Conservation (phyloP, 2,888 invertebrate species). For the Muschampia plurimacula region DNA sequence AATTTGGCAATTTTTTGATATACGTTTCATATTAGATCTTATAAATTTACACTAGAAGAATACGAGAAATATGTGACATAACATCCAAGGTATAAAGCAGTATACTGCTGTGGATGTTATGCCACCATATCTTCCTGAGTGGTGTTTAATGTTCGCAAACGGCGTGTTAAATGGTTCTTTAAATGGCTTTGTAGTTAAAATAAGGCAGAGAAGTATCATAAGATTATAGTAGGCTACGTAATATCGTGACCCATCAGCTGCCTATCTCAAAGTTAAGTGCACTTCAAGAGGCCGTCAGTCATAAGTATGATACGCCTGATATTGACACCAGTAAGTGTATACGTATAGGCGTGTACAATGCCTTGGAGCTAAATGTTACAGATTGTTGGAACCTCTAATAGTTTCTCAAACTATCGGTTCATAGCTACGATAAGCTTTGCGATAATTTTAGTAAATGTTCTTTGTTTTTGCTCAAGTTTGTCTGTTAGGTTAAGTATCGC, state of each 20-base stretch:
- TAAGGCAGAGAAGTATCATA: slow-evolving; percentile 25
- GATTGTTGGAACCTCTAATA: slow-evolving; percentile 1
- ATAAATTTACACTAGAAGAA: neutral
- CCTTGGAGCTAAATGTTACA: neutral
- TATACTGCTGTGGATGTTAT: slow-evolving; percentile 38
- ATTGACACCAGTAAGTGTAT: slow-evolving; percentile 46
- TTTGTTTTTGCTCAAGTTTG: too few relatives aligned
- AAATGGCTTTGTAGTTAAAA: slow-evolving; percentile 42
- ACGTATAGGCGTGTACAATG: neutral
- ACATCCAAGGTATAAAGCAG: slow-evolving; percentile 40
- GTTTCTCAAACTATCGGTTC: neutral
- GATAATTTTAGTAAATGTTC: too few relatives aligned
- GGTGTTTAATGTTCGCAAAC: slow-evolving; percentile 47
- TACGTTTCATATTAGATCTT: slow-evolving; percentile 13
- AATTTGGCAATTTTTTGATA: slow-evolving; percentile 38
- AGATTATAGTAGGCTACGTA: slow-evolving; percentile 46
- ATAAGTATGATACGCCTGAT: slow-evolving; percentile 58
- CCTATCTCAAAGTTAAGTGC: slow-evolving; percentile 63
- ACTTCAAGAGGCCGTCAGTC: slow-evolving; percentile 62
- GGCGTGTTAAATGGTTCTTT: slow-evolving; percentile 46
- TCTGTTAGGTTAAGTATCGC: too few relatives aligned
- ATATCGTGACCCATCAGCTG: slow-evolving; percentile 55
- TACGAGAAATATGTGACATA: slow-evolving; percentile 32
- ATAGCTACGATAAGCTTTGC: too few relatives aligned
- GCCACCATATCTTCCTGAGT: slow-evolving; percentile 44